Evolutionary conservation across 2,888 invertebrate species (phyloP).

Genomic region (Agrotis puta): DNA sequence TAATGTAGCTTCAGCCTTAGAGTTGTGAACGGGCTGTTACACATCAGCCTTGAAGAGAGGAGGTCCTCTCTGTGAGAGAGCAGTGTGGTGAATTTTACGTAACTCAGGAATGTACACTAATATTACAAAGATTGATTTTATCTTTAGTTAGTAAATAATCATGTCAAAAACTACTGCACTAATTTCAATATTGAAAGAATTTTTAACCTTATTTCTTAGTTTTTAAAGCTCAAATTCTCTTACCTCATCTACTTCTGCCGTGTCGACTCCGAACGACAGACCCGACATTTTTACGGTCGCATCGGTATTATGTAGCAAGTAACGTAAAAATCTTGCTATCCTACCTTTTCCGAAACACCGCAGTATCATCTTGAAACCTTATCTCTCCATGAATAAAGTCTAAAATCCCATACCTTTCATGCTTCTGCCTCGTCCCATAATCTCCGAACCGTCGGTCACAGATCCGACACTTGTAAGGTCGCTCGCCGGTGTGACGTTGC

Average conservation of each 20-base stretch:
- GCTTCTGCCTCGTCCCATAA: conserved; percentile 85
- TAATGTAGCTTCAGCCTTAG: no score
- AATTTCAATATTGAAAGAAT: no score
- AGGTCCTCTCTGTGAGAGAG: no score
- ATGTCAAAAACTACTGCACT: no score
- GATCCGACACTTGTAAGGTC: conserved; percentile 84
- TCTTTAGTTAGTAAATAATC: no score
- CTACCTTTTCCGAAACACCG: conserved; percentile 1
- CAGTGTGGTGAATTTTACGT: no score
- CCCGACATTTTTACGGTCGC: conserved; percentile 82
- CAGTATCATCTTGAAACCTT: conserved; percentile 1
- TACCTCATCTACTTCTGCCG: conserved; percentile 86
- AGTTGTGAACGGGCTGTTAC: no score
- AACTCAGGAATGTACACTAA: no score
- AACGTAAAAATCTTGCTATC: conserved; percentile 70
- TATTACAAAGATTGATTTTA: no score
- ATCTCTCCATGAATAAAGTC: neutral
- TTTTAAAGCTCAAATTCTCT: conserved; percentile 1
- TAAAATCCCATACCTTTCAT: conserved; percentile 77
- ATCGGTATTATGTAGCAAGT: conserved; percentile 85
- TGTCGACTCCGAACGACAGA: conserved; percentile 83
- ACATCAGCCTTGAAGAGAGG: no score
- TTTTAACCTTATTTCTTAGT: neutral
- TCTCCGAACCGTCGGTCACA: conserved; percentile 85
- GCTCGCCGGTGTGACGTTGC: conserved; percentile 84